Percentiles rank a stretch among this genome's conserved stretches.
phyloP scores from a whole-genome alignment of 1,140 invertebrate genomes.

The Philotrypesis tridentata region DNA sequence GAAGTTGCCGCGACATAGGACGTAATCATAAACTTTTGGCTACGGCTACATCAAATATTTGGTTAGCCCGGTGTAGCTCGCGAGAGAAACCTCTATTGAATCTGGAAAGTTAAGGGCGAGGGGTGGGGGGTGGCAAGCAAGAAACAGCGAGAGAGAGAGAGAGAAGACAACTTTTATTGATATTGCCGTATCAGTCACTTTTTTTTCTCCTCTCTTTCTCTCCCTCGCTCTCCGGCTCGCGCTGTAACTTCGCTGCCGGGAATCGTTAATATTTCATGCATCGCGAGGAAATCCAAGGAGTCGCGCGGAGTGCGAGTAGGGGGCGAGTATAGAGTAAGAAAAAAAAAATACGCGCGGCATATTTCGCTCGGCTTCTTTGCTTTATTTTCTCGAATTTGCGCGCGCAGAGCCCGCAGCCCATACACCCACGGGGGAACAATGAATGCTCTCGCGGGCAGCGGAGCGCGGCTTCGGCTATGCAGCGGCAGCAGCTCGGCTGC shows the following conservation, averaged over 20 bases:
- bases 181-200: not conserved
- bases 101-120: conserved; percentile 7
- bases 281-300: not conserved
- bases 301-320: not conserved
- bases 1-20: not conserved
- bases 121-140: too few species aligned
- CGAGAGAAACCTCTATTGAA: not conserved
- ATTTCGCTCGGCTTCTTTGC: conserved; percentile 31
- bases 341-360: conserved; percentile 24
- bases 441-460: conserved; percentile 28
- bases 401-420: too few species aligned
- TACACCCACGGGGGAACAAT: conserved; percentile 42
- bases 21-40: not conserved
- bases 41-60: conserved; percentile 8
- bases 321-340: not conserved
- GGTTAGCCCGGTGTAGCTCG: not conserved
- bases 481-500: not conserved
- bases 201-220: not conserved
- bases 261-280: not conserved
- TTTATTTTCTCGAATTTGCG: conserved; percentile 43
- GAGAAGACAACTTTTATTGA: conserved; percentile 7
- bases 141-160: too few species aligned
- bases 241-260: not conserved
- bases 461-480: not conserved
- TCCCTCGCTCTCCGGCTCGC: too few species aligned